Conservation (phyloP, 2,888 invertebrate genomes). For the Scaptomyza flava region DNA sequence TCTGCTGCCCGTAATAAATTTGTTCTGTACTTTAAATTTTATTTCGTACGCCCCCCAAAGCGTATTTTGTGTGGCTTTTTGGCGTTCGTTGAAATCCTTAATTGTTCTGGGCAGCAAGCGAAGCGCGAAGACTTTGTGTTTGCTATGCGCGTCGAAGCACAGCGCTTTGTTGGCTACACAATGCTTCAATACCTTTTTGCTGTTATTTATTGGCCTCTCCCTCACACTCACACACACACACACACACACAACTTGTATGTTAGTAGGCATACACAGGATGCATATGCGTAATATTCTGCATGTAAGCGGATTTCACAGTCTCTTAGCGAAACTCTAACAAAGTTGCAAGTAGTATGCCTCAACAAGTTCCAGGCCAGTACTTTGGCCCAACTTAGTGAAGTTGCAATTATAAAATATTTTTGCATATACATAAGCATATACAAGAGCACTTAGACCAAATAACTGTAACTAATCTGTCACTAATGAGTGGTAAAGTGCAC, state of each 20-base stretch:
- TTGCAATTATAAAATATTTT: slow-evolving; percentile 39
- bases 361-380: slow-evolving; percentile 4
- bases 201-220: slow-evolving; percentile 58
- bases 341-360: slow-evolving; percentile 8
- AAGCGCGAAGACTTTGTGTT: slow-evolving; percentile 47
- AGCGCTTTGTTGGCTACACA: slow-evolving; percentile 63
- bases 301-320: slow-evolving; percentile 56
- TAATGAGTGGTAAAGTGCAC: slow-evolving; percentile 73
- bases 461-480: slow-evolving; percentile 63
- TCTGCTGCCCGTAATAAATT: slow-evolving; percentile 29
- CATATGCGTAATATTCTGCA: slow-evolving; percentile 56
- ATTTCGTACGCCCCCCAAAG: slow-evolving; percentile 34
- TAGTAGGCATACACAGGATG: slow-evolving; percentile 8
- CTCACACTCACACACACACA: not conserved
- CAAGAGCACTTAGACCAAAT: slow-evolving; percentile 15
- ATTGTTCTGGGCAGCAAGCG: slow-evolving; percentile 63
- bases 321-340: slow-evolving; percentile 3
- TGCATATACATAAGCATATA: slow-evolving; percentile 20
- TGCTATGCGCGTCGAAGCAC: slow-evolving; percentile 57
- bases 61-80: slow-evolving; percentile 60
- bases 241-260: slow-evolving; percentile 8
- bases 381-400: slow-evolving; percentile 12
- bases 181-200: slow-evolving; percentile 57
- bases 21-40: slow-evolving; percentile 37
- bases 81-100: slow-evolving; percentile 62